These are phyloP conservation scores for Florisuga fusca DNA, from an alignment of 2,797 vertebrate genomes.

Conservation along the genomic window DNA sequence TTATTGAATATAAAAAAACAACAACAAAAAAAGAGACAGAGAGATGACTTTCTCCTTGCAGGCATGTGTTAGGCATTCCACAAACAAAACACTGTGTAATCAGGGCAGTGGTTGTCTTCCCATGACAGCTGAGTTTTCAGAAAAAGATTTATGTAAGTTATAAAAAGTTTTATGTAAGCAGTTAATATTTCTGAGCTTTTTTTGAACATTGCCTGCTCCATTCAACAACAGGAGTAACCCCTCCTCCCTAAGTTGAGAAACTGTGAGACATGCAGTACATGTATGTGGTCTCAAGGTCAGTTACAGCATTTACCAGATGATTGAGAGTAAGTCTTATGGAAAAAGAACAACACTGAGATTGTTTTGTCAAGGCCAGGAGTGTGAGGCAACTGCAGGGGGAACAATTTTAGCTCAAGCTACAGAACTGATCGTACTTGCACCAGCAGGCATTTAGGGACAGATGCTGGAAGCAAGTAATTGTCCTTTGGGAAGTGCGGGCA, in stretches of 20 bases:
- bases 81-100: constrained; percentile 59
- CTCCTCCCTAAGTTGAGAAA: background rate
- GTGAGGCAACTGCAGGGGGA: constrained; percentile 49
- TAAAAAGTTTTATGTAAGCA: constrained; percentile 59
- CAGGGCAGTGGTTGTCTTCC: constrained; percentile 45
- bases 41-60: constrained; percentile 49
- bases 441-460: constrained; percentile 34
- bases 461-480: constrained; percentile 20
- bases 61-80: constrained; percentile 54
- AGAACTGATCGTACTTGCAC: constrained; percentile 9
- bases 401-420: constrained; percentile 4
- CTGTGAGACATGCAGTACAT: constrained; percentile 29
- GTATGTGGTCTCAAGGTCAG: constrained; percentile 45
- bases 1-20: constrained; percentile 25
- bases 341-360: constrained; percentile 48
- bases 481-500: background rate
- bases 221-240: constrained; percentile 19
- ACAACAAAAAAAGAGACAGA: background rate
- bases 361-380: constrained; percentile 14
- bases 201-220: background rate
- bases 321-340: background rate
- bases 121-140: constrained; percentile 35
- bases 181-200: constrained; percentile 36
- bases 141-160: constrained; percentile 50
- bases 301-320: constrained; percentile 47